These are phyloP conservation scores for Sminthopsis crassicaudata DNA, from an alignment of 2,113 vertebrate genomes.

Conservation along the genomic window DNA sequence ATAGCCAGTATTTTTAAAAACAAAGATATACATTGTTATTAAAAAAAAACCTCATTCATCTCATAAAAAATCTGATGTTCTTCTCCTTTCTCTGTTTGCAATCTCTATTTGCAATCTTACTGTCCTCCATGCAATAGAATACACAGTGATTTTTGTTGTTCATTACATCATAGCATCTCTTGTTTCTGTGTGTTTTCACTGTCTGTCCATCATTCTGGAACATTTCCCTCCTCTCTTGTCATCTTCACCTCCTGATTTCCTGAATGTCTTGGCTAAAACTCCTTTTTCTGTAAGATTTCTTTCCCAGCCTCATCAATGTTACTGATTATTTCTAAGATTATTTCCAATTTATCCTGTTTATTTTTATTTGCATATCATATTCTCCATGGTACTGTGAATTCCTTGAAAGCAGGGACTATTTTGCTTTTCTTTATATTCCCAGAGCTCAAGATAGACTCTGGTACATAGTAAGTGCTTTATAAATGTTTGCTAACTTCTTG, in stretches of 20 bases:
- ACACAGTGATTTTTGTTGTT: not conserved
- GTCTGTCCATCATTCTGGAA: not conserved
- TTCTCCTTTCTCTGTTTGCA: not conserved
- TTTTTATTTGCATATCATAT: too few relatives aligned
- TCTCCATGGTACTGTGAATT: too few relatives aligned
- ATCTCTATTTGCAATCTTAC: not conserved
- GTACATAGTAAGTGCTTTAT: not conserved
- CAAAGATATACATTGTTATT: constrained; percentile 70
- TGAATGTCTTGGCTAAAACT: not conserved
- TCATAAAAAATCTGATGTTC: constrained; percentile 74
- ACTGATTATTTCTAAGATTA: not conserved
- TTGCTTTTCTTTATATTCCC: too few relatives aligned
- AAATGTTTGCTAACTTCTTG: not conserved
- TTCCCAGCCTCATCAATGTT: not conserved
- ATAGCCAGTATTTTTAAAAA: constrained; percentile 60
- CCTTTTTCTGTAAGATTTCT: not conserved
- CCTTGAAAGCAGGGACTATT: too few relatives aligned
- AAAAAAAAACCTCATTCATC: constrained; percentile 75
- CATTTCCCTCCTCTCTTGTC: not conserved
- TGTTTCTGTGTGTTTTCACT: not conserved
- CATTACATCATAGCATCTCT: not conserved
- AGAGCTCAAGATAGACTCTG: not conserved
- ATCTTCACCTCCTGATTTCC: not conserved
- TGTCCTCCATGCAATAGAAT: not conserved
- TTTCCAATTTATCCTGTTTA: not conserved